Base-by-base conservation (phyloP, 2,797 vertebrate genomes). In the Siniperca scherzeri region DNA sequence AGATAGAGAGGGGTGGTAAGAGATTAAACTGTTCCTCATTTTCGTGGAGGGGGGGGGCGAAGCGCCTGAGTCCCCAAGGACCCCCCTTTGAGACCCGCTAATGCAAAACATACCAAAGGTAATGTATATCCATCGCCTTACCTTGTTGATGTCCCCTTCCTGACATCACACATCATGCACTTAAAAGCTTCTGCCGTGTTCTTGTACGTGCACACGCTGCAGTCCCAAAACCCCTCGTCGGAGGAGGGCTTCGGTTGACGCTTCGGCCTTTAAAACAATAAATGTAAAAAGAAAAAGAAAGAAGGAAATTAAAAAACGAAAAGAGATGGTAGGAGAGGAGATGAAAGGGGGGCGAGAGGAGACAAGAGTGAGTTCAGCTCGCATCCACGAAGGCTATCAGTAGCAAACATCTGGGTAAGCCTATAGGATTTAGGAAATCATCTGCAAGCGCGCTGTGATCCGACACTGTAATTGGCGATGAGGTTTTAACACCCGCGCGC, bases 101-200 rank as follows among this genome's bases (percentile, higher is more conserved):
- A 82, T 75, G 77, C 70, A 73, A 70, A 57, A 77, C 66, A 84
- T 36, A 77, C 69, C 72, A 92, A 75, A 79, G 74, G 62, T 87
- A 82, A 81, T 44, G 76, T 77, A 52, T 30, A 81, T 86, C 60
- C 74, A 74, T 83, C 68, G 82, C 33, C 98, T 98, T 97, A 99
- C 98, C 98, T 97, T 95, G 98, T 99, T 94, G 98, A 99, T 93
- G 98, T 99, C 94, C 98, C 98, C 95, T 99, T 99, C 93, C 98
- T 97, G 94, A 99, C 97, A 96, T 99, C 98, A 96, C 98, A 99
- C 98, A 99, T 99, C 97, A 98, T 97, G 98, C 98, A 99, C 96
- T 99, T 99, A 95, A 99, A 99, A 96, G 98, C 98, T 97, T 99
- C 98, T 85, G 98, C 98, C 93, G 97, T 97, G 96, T 99, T 99